These are phyloP conservation scores for Epistrophella euchroma DNA, from an alignment of 2,888 invertebrate genomes.

Conservation along the genomic window DNA sequence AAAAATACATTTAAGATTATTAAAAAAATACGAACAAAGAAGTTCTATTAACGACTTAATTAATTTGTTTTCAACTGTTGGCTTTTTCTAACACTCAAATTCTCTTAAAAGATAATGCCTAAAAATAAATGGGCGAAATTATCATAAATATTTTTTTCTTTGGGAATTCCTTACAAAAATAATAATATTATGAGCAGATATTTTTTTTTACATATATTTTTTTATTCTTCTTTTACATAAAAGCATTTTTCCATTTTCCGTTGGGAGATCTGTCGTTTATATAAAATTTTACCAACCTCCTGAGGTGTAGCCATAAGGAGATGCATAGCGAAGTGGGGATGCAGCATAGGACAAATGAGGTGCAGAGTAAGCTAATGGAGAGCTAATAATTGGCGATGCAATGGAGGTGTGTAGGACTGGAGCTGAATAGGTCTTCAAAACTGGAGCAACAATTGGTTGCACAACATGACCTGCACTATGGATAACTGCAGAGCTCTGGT, in stretches of 20 bases:
- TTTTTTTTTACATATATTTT: background rate
- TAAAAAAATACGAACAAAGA: too few relatives aligned
- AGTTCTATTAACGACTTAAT: too few relatives aligned
- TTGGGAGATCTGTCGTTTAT: background rate
- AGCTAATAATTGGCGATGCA: slow-evolving; percentile 61
- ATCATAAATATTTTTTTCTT: too few relatives aligned
- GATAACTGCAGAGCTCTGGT: slow-evolving; percentile 85
- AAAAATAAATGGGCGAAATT: too few relatives aligned
- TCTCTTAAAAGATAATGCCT: too few relatives aligned
- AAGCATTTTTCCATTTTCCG: background rate
- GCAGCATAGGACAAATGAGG: slow-evolving; percentile 47
- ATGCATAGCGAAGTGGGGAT: slow-evolving; percentile 73
- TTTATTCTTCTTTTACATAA: background rate
- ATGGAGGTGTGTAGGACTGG: slow-evolving; percentile 45
- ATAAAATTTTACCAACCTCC: slow-evolving; percentile 25
- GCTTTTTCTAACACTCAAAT: too few relatives aligned
- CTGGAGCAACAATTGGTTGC: slow-evolving; percentile 80
- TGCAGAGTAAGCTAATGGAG: slow-evolving; percentile 41
- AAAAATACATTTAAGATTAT: too few relatives aligned
- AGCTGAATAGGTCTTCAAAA: slow-evolving; percentile 77
- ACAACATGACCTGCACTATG: slow-evolving; percentile 82
- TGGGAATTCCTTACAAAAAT: too few relatives aligned
- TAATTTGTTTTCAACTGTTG: too few relatives aligned
- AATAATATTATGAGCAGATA: background rate
- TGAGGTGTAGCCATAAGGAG: slow-evolving; percentile 78